Evolutionary conservation across 2,113 vertebrate genomes (phyloP), one percentile per base, ranked within the genome.

Genomic region (Catharus minimus): DNA sequence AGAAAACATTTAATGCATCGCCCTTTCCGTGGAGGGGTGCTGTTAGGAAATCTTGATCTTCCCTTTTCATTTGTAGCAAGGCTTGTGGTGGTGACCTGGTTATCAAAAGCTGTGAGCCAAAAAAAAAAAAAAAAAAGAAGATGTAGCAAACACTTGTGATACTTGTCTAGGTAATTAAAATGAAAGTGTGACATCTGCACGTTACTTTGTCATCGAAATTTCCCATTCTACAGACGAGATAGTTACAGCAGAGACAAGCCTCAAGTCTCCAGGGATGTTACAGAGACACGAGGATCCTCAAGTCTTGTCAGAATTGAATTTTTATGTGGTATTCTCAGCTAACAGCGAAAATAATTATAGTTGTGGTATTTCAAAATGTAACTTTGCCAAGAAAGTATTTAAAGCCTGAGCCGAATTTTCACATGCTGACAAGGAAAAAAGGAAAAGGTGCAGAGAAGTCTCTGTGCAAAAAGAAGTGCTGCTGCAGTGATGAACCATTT

Each of bases 341-440:
- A 88, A 79, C 23, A 75, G 7, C 3, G 4, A 71, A 84, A 89
- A 47, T 78, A 91, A 94, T 94, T 79, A 91, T 8, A 83, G 86
- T 17, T 55, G 68, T 55, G 86, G 50, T 36, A 47, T 73, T 90
- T 84, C 79, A 82, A 80, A 90, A 76, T 2, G 28, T 8, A 32
- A 24, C 86, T 93, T 68, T 80, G 64, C 85, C 50, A n/a, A 75
- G 88, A 30, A 20, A 5, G 76, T 49, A 27, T 53, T 94, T 91
- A 89, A 76, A 86, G 56, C 67, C 56, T 2, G 36, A 77, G 30
- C n/a, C 3, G 27, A 85, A 80, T 65, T 62, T 88, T 73, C 80
- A 28, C 64, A 55, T n/a, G 88, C 94, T 93, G 92, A 86, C 12
- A 9, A 94, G 88, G 86, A 86, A 96, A 82, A 82, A 87, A 82